phyloP scores from a whole-genome alignment of 2,113 vertebrate species.

The Lophura nycthemera region DNA sequence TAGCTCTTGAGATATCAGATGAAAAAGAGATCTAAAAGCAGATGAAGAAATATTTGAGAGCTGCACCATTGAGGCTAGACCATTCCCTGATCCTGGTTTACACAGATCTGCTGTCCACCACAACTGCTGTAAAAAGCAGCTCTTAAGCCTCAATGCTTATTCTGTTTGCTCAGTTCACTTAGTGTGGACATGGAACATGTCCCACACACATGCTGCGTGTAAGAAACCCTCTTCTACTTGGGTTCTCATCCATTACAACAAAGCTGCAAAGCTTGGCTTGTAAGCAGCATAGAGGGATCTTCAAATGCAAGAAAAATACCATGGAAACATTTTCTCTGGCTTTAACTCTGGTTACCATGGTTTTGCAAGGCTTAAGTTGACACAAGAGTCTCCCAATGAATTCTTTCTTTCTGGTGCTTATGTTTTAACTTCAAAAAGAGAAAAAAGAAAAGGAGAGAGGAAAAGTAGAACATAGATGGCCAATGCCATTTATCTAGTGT shows the following conservation, averaged over 20 bases:
- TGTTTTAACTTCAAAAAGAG: neutral
- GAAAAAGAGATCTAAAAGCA: slow-evolving; percentile 1
- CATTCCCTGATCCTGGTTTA: slow-evolving; percentile 11
- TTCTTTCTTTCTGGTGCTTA: neutral
- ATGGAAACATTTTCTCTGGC: neutral
- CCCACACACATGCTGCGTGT: neutral
- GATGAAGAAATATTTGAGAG: slow-evolving; percentile 9
- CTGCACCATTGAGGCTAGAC: neutral
- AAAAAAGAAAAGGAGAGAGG: no score
- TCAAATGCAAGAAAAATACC: neutral
- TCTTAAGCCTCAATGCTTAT: neutral
- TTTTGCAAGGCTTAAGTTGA: neutral
- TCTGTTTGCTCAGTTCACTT: neutral
- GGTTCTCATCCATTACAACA: neutral
- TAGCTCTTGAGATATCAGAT: slow-evolving; percentile 7
- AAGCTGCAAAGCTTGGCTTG: neutral
- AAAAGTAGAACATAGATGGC: neutral
- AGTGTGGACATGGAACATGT: neutral
- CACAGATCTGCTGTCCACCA: neutral
- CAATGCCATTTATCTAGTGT: neutral
- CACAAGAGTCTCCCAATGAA: neutral
- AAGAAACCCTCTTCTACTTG: neutral
- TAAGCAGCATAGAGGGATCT: neutral
- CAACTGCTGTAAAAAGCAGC: neutral
- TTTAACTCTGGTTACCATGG: neutral